Percentiles rank a stretch among this genome's conserved stretches.
Evolutionary conservation across 2,113 vertebrate species (phyloP).

Genomic region (Agapornis roseicollis): DNA sequence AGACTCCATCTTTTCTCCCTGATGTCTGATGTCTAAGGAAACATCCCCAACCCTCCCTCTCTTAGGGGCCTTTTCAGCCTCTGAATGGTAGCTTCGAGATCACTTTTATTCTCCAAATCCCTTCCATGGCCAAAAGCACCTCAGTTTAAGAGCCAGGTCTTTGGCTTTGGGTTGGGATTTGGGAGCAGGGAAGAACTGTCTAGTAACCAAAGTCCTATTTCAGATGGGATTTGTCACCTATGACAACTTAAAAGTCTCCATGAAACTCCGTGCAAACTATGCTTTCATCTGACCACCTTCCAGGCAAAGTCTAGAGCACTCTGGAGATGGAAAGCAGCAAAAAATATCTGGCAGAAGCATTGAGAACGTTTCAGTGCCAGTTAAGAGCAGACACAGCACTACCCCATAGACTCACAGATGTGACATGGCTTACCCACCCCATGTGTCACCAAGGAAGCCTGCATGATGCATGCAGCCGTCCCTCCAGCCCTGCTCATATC

Average conservation of each 20-base stretch:
- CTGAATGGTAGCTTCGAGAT: background rate
- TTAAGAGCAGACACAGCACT: slow-evolving; percentile 26
- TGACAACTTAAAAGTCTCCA: background rate
- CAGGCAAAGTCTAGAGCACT: slow-evolving; percentile 1
- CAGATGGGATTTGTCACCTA: background rate
- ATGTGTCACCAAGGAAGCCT: slow-evolving; percentile 17
- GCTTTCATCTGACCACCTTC: background rate
- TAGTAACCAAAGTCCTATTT: background rate
- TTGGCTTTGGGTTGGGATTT: background rate
- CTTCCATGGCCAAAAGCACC: background rate
- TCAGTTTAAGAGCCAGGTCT: background rate
- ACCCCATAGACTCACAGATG: background rate
- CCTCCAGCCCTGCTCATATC: slow-evolving; percentile 21
- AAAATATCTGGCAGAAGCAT: background rate
- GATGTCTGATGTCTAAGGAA: background rate
- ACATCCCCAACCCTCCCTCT: fast-evolving
- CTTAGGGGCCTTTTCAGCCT: background rate
- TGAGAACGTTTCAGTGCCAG: background rate
- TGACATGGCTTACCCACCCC: slow-evolving; percentile 28
- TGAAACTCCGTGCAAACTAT: background rate
- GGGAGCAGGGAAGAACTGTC: background rate
- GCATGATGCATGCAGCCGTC: slow-evolving; percentile 41
- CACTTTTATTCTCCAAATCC: background rate
- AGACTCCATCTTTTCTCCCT: background rate
- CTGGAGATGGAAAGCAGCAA: slow-evolving; percentile 31